A percentile compares a stretch with the other conserved stretches of the same genome.
Evolutionary conservation across 2,113 vertebrate genomes (phyloP).

Genomic region (Datnioides undecimradiatus): DNA sequence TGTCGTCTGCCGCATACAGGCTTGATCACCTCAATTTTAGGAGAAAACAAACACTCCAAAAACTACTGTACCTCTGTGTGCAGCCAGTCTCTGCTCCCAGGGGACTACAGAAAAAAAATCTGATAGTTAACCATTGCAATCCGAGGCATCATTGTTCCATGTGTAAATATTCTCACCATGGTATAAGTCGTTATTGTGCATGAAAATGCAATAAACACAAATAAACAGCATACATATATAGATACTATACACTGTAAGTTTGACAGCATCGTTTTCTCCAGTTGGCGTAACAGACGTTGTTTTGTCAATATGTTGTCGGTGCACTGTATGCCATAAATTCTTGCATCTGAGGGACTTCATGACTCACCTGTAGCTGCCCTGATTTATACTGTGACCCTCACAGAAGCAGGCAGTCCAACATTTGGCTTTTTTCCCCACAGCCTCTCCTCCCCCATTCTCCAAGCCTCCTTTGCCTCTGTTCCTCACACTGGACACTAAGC

Average conservation of each 20-base stretch:
- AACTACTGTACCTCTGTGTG: constrained; percentile 24
- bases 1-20: background rate
- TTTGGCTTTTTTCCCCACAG: constrained; percentile 14
- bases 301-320: background rate
- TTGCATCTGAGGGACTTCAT: background rate
- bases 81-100: constrained; percentile 20
- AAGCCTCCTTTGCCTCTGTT: background rate
- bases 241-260: background rate
- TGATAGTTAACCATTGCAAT: constrained; percentile 18
- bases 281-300: background rate
- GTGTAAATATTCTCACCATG: constrained; percentile 13
- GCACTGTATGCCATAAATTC: background rate
- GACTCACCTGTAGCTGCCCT: background rate
- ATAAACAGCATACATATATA: constrained; percentile 3
- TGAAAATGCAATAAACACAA: constrained; percentile 6
- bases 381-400: constrained; percentile 7
- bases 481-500: background rate
- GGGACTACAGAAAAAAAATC: constrained; percentile 40
- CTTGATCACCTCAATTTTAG: constrained; percentile 40
- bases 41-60: constrained; percentile 34
- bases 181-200: background rate
- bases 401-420: constrained; percentile 6
- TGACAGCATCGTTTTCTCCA: background rate
- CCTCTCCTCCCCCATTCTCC: constrained; percentile 3
- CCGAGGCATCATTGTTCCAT: constrained; percentile 22